A percentile compares a stretch with the other conserved stretches of the same genome.
These are phyloP conservation scores for Eleutherodactylus coqui DNA, from an alignment of 2,797 vertebrate genomes.

Conservation along the genomic window DNA sequence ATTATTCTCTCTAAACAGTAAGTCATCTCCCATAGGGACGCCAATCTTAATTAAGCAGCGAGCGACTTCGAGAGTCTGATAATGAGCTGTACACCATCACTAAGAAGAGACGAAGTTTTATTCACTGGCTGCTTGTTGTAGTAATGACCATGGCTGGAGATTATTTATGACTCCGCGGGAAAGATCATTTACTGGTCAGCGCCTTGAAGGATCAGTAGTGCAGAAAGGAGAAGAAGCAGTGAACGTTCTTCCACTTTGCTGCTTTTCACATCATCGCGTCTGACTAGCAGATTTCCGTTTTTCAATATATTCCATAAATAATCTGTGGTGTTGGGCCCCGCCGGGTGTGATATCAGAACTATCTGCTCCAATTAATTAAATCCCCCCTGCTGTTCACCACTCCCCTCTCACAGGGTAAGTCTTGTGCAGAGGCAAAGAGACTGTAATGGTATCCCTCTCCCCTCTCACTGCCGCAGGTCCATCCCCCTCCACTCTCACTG, in stretches of 20 bases:
- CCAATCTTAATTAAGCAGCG: constrained; percentile 7
- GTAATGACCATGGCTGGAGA: not conserved
- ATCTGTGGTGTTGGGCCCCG: no score
- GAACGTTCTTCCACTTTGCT: not conserved
- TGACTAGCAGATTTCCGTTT: no score
- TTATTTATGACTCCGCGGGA: not conserved
- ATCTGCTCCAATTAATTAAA: no score
- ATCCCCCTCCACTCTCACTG: no score
- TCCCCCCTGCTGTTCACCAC: no score
- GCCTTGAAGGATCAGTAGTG: constrained; percentile 1
- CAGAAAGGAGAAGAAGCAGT: not conserved
- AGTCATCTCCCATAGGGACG: not conserved
- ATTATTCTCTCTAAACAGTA: constrained; percentile 10
- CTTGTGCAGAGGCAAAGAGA: no score
- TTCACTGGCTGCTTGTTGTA: not conserved
- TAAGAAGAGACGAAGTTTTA: not conserved
- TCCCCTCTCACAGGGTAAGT: no score
- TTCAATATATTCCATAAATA: no score
- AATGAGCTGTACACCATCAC: constrained; percentile 12
- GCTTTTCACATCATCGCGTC: no score
- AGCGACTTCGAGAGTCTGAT: constrained; percentile 3
- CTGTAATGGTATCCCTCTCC: no score
- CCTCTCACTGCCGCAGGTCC: no score
- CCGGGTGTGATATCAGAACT: no score
- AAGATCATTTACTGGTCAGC: constrained; percentile 1